Conservation (phyloP, 2,797 vertebrate species). For the Phalloptychus januarius region DNA sequence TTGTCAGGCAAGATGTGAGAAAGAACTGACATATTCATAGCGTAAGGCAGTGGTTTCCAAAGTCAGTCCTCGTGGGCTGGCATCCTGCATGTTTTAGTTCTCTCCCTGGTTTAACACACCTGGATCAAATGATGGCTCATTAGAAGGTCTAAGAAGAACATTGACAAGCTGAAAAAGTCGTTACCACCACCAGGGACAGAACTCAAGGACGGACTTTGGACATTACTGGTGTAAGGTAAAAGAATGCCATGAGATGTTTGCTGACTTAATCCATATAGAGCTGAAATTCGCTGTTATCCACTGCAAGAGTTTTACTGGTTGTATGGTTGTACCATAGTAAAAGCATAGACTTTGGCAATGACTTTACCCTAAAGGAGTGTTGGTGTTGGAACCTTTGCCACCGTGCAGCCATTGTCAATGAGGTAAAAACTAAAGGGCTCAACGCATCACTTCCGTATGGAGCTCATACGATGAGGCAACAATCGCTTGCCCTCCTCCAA, state of each 20-base stretch:
- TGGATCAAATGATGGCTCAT: too few species aligned
- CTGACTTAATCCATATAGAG: neutral
- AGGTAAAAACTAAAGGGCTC: neutral
- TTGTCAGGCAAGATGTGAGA: constrained; percentile 24
- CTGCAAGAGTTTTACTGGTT: neutral
- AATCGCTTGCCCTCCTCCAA: too few species aligned
- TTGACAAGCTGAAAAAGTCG: too few species aligned
- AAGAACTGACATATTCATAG: constrained; percentile 4
- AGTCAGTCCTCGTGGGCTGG: too few species aligned
- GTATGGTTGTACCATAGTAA: neutral
- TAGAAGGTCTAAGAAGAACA: too few species aligned
- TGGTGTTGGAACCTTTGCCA: neutral
- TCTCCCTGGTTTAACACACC: too few species aligned
- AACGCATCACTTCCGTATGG: neutral
- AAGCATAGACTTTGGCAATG: neutral
- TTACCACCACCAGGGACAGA: too few species aligned
- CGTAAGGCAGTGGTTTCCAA: too few species aligned
- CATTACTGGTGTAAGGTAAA: neutral
- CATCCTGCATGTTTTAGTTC: too few species aligned
- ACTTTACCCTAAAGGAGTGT: neutral
- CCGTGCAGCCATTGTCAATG: neutral
- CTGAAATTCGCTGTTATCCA: neutral
- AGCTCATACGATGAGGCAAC: neutral
- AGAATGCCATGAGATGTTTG: neutral
- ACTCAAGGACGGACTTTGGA: too few species aligned